Conservation (phyloP, 2,888 invertebrate genomes). For the Allophyes oxyacanthae region DNA sequence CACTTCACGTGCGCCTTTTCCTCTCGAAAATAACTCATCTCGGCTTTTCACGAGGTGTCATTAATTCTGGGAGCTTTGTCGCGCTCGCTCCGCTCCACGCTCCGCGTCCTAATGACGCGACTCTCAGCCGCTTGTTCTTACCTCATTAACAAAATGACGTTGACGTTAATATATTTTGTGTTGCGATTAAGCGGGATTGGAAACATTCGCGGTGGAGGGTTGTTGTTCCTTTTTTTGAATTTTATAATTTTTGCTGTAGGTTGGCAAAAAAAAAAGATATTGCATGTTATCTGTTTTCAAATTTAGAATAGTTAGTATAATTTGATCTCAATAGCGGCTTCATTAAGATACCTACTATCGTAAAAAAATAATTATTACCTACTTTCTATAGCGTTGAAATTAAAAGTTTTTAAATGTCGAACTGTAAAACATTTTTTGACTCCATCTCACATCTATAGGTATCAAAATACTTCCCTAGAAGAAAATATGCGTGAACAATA, state of each 20-base stretch:
- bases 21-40: constrained; percentile 89
- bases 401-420: background rate
- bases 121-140: constrained; percentile 79
- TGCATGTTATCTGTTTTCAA: background rate
- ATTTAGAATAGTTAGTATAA: no score
- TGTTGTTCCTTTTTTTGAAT: constrained; percentile 24
- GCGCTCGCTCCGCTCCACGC: constrained; percentile 69
- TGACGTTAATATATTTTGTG: constrained; percentile 55
- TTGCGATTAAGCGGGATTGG: constrained; percentile 50
- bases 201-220: constrained; percentile 31
- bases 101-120: constrained; percentile 75
- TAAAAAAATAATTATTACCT: no score
- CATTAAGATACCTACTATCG: no score
- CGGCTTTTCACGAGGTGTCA: constrained; percentile 86
- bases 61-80: constrained; percentile 82
- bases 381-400: no score
- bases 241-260: background rate
- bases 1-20: constrained; percentile 87
- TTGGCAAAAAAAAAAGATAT: background rate
- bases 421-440: constrained; percentile 5
- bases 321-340: background rate
- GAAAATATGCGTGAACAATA: constrained; percentile 80
- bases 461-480: constrained; percentile 67
- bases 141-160: constrained; percentile 81
- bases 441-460: constrained; percentile 32